Evolutionary conservation across 1,140 invertebrate species (phyloP).

Genomic region (Chelonus insularis): DNA sequence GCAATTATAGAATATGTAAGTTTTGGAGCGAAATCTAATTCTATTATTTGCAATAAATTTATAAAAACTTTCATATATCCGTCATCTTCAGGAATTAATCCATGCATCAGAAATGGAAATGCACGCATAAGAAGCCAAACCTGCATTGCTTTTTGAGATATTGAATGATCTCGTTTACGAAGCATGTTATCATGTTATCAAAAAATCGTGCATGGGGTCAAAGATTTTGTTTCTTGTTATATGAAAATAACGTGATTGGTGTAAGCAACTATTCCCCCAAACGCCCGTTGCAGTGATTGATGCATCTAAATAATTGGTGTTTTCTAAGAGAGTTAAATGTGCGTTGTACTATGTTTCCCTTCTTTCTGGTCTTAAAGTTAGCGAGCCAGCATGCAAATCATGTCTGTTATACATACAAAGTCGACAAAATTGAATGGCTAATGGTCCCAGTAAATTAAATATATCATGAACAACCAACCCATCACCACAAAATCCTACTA

Average conservation of each 20-base stretch:
- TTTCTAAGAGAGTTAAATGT: conserved; percentile 17
- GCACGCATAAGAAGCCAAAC: conserved; percentile 33
- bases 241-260: conserved; percentile 32
- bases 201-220: conserved; percentile 33
- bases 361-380: conserved; percentile 8
- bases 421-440: conserved; percentile 30
- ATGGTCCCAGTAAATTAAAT: conserved; percentile 25
- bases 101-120: conserved; percentile 37
- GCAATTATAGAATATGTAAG: conserved; percentile 27
- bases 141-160: conserved; percentile 39
- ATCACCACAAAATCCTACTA: conserved; percentile 25
- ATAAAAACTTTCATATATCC: conserved; percentile 33
- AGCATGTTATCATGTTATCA: conserved; percentile 31
- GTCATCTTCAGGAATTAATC: conserved; percentile 29
- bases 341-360: conserved; percentile 19
- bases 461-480: conserved; percentile 32
- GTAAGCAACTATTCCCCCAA: conserved; percentile 29
- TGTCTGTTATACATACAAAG: conserved; percentile 24
- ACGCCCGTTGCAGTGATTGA: conserved; percentile 26
- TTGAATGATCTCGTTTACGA: conserved; percentile 25
- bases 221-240: conserved; percentile 33
- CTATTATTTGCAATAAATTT: conserved; percentile 37
- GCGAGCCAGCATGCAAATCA: background rate
- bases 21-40: conserved; percentile 40
- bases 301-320: conserved; percentile 19